Evolutionary conservation across 2,113 vertebrate species (phyloP).

Genomic region (Pao palembangensis): DNA sequence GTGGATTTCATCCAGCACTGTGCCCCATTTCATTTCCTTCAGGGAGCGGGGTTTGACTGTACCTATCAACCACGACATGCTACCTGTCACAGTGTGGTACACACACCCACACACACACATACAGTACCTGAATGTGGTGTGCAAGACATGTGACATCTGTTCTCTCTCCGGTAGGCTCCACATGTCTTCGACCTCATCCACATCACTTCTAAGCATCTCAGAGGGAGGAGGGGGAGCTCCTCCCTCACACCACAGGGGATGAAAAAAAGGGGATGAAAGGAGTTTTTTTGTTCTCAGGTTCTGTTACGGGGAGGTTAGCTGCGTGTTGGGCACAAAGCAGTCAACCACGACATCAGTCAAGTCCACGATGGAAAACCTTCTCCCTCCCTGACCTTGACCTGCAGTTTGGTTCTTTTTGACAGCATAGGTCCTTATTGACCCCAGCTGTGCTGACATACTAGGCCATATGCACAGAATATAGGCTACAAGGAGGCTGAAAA

Average conservation of each 20-base stretch:
- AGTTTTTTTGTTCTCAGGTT: slow-evolving; percentile 5
- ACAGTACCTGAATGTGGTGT: slow-evolving; percentile 38
- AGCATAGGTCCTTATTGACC: slow-evolving; percentile 52
- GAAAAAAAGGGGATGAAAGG: slow-evolving; percentile 41
- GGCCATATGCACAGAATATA: slow-evolving; percentile 38
- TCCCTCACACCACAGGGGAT: slow-evolving; percentile 58
- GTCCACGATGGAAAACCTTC: slow-evolving; percentile 35
- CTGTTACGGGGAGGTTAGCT: slow-evolving; percentile 8
- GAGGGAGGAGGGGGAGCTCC: slow-evolving; percentile 38
- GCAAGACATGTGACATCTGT: slow-evolving; percentile 76
- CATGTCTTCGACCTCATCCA: slow-evolving; percentile 67
- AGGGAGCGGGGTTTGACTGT: slow-evolving; percentile 39
- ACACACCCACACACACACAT: slow-evolving; percentile 29
- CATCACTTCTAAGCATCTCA: slow-evolving; percentile 55
- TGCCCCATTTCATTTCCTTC: slow-evolving; percentile 44
- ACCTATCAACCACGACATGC: slow-evolving; percentile 60
- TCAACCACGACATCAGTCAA: slow-evolving; percentile 63
- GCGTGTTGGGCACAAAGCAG: slow-evolving; percentile 31
- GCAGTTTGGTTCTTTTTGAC: slow-evolving; percentile 53
- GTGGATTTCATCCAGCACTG: slow-evolving; percentile 10
- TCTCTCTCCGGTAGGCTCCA: slow-evolving; percentile 64
- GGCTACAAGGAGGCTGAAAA: slow-evolving; percentile 14
- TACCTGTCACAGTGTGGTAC: slow-evolving; percentile 63
- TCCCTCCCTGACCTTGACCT: slow-evolving; percentile 62
- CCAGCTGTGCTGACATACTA: slow-evolving; percentile 49